Conservation (phyloP, 1,140 invertebrate genomes). For the Rhyzopertha dominica region DNA sequence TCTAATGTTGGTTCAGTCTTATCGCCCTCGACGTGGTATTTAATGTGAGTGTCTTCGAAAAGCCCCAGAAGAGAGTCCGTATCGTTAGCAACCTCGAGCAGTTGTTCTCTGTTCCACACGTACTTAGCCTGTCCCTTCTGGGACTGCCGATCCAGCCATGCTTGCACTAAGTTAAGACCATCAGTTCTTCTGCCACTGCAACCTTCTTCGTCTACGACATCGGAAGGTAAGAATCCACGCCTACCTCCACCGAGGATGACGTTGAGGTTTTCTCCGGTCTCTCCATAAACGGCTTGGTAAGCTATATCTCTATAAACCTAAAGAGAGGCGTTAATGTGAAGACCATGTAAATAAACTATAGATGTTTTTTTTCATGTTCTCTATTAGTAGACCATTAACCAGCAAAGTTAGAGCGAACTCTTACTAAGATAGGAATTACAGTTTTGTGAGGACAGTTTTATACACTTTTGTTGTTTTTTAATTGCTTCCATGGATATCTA, state of each 20-base stretch:
- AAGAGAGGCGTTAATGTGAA: no score
- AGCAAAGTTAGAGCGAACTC: no score
- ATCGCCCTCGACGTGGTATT: slow-evolving; percentile 52
- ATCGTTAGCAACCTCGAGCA: slow-evolving; percentile 33
- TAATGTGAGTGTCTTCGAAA: slow-evolving; percentile 50
- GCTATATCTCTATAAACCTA: slow-evolving; percentile 78
- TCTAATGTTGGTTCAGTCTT: slow-evolving; percentile 56
- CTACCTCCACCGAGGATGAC: slow-evolving; percentile 71
- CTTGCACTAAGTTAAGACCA: slow-evolving; percentile 46
- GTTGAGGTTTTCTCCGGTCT: slow-evolving; percentile 57
- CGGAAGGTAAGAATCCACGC: slow-evolving; percentile 60
- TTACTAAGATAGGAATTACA: no score
- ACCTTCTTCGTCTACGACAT: slow-evolving; percentile 48
- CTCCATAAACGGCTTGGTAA: slow-evolving; percentile 63
- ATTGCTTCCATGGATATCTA: no score
- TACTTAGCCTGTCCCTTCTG: slow-evolving; percentile 48
- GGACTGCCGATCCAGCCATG: slow-evolving; percentile 42
- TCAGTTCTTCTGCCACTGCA: slow-evolving; percentile 44
- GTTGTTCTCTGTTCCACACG: slow-evolving; percentile 55
- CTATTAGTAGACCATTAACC: no score
- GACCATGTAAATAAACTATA: no score
- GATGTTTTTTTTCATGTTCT: no score
- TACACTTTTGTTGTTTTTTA: no score
- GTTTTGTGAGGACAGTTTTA: no score
- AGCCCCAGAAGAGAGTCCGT: slow-evolving; percentile 56